Evolutionary conservation across 2,797 vertebrate genomes (phyloP).

Genomic region (Melanogrammus aeglefinus): DNA sequence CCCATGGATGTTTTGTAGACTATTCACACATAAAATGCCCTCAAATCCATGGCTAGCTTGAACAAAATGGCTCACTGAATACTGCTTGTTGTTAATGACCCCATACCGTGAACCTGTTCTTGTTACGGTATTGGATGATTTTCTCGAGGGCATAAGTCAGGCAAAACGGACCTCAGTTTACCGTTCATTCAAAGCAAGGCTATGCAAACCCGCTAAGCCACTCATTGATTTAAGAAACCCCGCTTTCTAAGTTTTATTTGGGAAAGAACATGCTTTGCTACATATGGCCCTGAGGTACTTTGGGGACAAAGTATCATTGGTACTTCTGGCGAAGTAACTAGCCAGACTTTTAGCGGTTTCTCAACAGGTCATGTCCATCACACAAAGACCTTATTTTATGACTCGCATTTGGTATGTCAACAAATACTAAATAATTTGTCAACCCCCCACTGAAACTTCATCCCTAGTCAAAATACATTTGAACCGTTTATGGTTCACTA

Average conservation of each 20-base stretch:
- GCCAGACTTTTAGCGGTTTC: background rate
- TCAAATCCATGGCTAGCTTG: background rate
- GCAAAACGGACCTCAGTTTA: background rate
- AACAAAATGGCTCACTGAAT: background rate
- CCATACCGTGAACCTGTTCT: background rate
- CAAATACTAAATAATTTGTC: background rate
- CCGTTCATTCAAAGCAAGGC: background rate
- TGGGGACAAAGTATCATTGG: background rate
- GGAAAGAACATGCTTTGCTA: background rate
- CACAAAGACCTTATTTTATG: background rate
- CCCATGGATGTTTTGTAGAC: background rate
- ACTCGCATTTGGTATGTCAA: background rate
- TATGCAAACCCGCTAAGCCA: background rate
- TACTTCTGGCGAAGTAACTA: background rate
- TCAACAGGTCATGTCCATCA: background rate
- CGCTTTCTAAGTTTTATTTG: background rate
- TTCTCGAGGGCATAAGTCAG: background rate
- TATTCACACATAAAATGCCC: constrained; percentile 1
- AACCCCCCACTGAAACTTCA: background rate
- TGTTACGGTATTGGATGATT: background rate
- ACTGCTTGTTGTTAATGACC: background rate
- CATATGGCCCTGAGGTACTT: background rate
- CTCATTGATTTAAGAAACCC: background rate
- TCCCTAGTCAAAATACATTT: background rate
- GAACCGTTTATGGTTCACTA: background rate